Percentiles rank a stretch among this genome's conserved stretches.
These are phyloP conservation scores for Harpegnathos saltator DNA, from an alignment of 1,140 invertebrate species.

Conservation along the genomic window DNA sequence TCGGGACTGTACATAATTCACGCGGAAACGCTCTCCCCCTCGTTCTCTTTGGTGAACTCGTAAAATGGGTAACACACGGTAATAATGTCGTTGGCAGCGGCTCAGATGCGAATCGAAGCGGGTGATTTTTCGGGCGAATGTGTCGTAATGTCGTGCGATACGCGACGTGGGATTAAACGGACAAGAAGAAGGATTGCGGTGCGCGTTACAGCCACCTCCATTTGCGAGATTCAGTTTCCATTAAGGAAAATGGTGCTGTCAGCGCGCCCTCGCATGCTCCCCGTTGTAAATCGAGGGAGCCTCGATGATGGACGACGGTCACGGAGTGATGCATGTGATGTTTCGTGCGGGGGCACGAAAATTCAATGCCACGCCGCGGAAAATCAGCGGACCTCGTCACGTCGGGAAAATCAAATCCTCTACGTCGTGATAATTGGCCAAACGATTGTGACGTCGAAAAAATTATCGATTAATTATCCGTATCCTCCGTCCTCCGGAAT, in stretches of 20 bases:
- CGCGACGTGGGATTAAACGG: background rate
- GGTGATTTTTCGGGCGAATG: background rate
- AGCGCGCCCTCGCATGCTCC: background rate
- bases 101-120: background rate
- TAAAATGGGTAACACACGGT: too few relatives aligned
- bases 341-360: background rate
- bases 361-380: background rate
- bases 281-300: background rate
- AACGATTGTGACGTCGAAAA: too few relatives aligned
- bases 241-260: conserved; percentile 26
- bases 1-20: background rate
- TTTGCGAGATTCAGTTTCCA: conserved; percentile 30
- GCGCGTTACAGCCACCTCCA: background rate
- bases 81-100: background rate
- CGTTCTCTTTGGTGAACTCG: too few relatives aligned
- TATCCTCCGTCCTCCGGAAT: too few relatives aligned
- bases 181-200: background rate
- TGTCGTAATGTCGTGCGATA: background rate
- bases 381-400: background rate
- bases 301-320: background rate
- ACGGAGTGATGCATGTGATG: background rate
- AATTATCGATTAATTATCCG: too few relatives aligned
- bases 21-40: too few relatives aligned
- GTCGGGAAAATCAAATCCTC: background rate
- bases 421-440: too few relatives aligned